Evolutionary conservation across 2,888 invertebrate species (phyloP).

Genomic region (Tenthredo notha): DNA sequence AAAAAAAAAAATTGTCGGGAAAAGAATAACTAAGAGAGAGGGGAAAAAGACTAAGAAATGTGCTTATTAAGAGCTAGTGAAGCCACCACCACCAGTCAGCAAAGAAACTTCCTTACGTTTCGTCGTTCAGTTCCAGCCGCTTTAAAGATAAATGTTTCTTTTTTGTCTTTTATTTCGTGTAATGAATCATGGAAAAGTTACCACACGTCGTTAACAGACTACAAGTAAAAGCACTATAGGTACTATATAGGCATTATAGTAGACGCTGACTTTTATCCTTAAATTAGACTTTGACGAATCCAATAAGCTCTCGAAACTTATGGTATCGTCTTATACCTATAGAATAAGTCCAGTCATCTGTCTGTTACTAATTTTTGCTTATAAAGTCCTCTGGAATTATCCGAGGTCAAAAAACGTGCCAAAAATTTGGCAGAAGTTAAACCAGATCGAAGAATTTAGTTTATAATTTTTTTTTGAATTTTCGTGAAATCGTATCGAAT

Average conservation of each 20-base stretch:
- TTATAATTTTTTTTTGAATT: background rate
- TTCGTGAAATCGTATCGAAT: background rate
- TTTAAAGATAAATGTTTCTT: constrained; percentile 44
- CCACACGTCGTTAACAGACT: constrained; percentile 28
- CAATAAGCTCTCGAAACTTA: background rate
- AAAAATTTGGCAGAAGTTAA: background rate
- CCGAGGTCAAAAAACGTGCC: too few species aligned
- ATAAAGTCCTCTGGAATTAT: too few species aligned
- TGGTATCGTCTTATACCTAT: background rate
- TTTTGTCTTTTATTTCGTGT: constrained; percentile 15
- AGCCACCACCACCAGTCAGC: background rate
- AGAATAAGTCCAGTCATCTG: background rate
- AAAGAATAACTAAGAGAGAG: background rate
- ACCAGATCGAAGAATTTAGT: background rate
- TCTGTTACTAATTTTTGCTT: background rate
- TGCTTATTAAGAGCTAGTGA: constrained; percentile 40
- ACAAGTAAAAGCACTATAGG: constrained; percentile 8
- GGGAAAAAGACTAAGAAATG: constrained; percentile 16
- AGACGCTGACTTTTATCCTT: background rate
- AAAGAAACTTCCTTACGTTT: constrained; percentile 25
- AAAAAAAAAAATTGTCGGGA: background rate
- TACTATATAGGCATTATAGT: background rate
- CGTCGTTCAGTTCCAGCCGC: constrained; percentile 39
- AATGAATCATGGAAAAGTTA: constrained; percentile 31
- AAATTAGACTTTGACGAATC: constrained; percentile 17